Evolutionary conservation across 2,888 invertebrate species (phyloP), one percentile per base, ranked within the genome.

Genomic region (Arctia plantaginis): DNA sequence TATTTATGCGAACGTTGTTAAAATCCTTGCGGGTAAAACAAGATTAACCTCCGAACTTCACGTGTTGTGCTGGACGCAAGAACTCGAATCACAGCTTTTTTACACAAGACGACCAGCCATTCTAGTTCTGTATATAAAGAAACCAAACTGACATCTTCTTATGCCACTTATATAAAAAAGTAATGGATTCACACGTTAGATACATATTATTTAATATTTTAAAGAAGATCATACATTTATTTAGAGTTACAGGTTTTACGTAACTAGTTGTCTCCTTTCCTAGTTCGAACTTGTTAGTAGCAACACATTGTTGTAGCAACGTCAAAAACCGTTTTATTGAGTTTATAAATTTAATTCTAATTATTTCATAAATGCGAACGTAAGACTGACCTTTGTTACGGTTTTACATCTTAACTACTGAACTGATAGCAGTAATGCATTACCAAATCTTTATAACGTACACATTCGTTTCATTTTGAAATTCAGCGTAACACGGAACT

Each of bases 101-200:
- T 23, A 30, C 62, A 59, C 41, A 30, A 30, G 15, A 15, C 41
- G 12, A 69, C 55, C 33, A 30, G 20, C 30, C 44, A 70, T 55
- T 59, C 62, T 76, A 79, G 30, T 55, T 59, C 62, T 75, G 77
- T 8, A 71, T 71, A 27, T 62, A 41, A 39, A 55, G 55, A 55
- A 69, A 51, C 23, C n/a, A 33, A n/a, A 55, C 35, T 44, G 41
- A 30, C 30, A 62, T 70, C 30, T 27, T 62, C 62, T 44, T 62
- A 30, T 30, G 23, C 12, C 62, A 70, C 30, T 30, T 62, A 30
- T 59, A 69, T 59, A 27, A 51, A 66, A 66, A 51, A 66, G 27
- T 33, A 64, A 41, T 64, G 15, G 33, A 71, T 35, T 47, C 44
- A 35, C 47, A 65, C 47, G 47, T 65, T 47, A 71, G 41, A 65